Evolutionary conservation across 2,113 vertebrate species (phyloP).

Genomic region (Miniopterus natalensis): DNA sequence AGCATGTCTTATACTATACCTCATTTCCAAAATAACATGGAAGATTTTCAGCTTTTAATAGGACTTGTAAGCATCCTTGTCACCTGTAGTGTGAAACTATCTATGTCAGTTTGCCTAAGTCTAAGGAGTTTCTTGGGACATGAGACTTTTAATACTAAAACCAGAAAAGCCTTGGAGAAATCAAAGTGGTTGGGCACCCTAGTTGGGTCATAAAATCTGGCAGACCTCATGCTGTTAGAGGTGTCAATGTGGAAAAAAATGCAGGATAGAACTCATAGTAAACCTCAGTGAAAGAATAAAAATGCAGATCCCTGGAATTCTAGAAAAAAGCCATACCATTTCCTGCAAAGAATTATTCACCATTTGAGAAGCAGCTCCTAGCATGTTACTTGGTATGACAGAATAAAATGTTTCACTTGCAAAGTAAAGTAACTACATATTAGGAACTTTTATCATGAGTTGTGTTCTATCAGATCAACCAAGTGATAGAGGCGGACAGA

Average conservation of each 20-base stretch:
- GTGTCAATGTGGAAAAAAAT: not conserved
- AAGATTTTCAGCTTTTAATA: not conserved
- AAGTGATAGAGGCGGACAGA: not conserved
- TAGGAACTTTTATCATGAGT: not conserved
- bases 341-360: not conserved
- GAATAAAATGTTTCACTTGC: not conserved
- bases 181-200: not conserved
- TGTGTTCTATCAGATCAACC: not conserved
- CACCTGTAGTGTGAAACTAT: not conserved
- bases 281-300: not conserved
- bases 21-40: not conserved
- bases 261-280: not conserved
- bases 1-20: not conserved
- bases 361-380: not conserved
- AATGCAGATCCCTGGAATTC: not conserved
- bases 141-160: not conserved
- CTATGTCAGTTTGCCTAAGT: not conserved
- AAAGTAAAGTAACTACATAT: not conserved
- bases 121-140: not conserved
- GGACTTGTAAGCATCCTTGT: not conserved
- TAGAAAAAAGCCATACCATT: not conserved
- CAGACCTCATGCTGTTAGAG: not conserved
- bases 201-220: not conserved
- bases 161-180: not conserved
- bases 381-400: not conserved